Evolutionary conservation across 1,140 invertebrate genomes (phyloP).

Genomic region (Drosophila hydei): DNA sequence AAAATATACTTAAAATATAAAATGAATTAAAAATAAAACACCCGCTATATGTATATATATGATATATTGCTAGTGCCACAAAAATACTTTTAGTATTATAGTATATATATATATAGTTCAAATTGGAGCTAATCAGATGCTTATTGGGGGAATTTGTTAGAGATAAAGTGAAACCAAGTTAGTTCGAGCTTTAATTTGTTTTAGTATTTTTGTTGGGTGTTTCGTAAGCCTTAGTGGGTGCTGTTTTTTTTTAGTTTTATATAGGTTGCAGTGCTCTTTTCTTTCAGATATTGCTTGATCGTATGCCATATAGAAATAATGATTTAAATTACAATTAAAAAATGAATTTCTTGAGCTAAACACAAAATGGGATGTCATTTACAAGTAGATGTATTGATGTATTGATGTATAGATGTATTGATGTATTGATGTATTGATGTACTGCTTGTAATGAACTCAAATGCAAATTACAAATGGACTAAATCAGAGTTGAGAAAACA

Average conservation of each 20-base stretch:
- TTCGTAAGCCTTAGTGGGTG: slow-evolving; percentile 25
- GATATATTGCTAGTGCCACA: slow-evolving; percentile 42
- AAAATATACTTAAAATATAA: slow-evolving; percentile 27
- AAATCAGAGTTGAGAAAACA: slow-evolving; percentile 44
- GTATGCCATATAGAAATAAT: slow-evolving; percentile 33
- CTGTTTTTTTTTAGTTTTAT: background rate
- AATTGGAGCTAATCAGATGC: slow-evolving; percentile 22
- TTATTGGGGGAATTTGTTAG: slow-evolving; percentile 18
- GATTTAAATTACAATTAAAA: slow-evolving; percentile 70
- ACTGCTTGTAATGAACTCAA: slow-evolving; percentile 45
- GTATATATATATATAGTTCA: slow-evolving; percentile 2
- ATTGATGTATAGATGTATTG: slow-evolving; percentile 14
- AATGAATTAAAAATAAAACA: slow-evolving; percentile 18
- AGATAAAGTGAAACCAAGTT: slow-evolving; percentile 32
- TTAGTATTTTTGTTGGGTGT: slow-evolving; percentile 7
- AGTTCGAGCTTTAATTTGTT: slow-evolving; percentile 23
- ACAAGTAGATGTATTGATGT: slow-evolving; percentile 14
- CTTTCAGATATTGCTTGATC: slow-evolving; percentile 47
- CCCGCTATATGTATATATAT: slow-evolving; percentile 36
- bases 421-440: slow-evolving; percentile 1
- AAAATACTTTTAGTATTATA: slow-evolving; percentile 37
- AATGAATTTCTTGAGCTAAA: slow-evolving; percentile 79
- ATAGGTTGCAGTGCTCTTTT: slow-evolving; percentile 42
- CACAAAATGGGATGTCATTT: slow-evolving; percentile 73
- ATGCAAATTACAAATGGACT: slow-evolving; percentile 36